phyloP scores from a whole-genome alignment of 2,888 invertebrate species.

The Gymnocheta viridis region DNA sequence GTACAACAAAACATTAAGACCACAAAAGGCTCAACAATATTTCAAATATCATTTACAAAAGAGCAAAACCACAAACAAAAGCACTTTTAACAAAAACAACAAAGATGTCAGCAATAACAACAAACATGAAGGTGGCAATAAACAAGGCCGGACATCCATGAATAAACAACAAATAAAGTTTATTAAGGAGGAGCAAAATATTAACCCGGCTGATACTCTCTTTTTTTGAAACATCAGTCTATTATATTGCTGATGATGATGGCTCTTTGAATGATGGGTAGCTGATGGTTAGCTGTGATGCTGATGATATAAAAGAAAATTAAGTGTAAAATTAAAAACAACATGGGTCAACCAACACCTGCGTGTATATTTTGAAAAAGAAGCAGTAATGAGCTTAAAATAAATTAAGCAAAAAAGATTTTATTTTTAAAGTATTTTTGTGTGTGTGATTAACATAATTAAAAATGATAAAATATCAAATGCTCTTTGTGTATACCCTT shows the following conservation, averaged over 20 bases:
- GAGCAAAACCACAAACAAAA: not conserved
- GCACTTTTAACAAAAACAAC: not conserved
- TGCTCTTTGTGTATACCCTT: too few relatives aligned
- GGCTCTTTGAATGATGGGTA: not conserved
- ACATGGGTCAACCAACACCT: not conserved
- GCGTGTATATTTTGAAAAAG: not conserved
- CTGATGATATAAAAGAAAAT: not conserved
- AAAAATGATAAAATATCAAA: too few relatives aligned
- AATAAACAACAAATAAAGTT: slow-evolving; percentile 45
- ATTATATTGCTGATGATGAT: not conserved
- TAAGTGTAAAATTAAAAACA: slow-evolving; percentile 4
- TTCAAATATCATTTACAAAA: slow-evolving; percentile 5
- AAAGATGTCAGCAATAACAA: not conserved
- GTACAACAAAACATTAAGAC: not conserved
- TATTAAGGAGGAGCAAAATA: slow-evolving; percentile 9
- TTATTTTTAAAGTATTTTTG: too few relatives aligned
- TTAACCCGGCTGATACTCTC: not conserved
- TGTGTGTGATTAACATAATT: too few relatives aligned
- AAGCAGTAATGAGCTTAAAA: not conserved
- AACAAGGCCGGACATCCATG: slow-evolving; percentile 12
- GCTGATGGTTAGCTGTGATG: not conserved
- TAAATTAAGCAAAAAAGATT: not conserved
- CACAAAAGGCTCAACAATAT: not conserved
- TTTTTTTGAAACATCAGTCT: not conserved
- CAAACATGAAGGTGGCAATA: not conserved